phyloP scores from a whole-genome alignment of 2,797 vertebrate genomes.

The Argyrosomus regius region DNA sequence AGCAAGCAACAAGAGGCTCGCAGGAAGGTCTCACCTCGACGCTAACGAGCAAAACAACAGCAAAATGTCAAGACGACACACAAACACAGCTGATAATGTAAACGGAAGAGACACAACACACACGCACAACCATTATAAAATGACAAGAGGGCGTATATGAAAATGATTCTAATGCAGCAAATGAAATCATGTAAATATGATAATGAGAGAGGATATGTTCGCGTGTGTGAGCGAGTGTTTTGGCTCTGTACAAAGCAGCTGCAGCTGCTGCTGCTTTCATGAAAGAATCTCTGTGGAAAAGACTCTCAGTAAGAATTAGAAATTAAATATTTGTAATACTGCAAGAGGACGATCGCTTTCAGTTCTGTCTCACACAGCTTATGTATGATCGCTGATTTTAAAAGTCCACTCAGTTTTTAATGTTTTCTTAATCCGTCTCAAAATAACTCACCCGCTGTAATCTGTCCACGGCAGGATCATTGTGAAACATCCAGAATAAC shows the following conservation, averaged over 20 bases:
- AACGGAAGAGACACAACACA: background rate
- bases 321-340: conserved; percentile 40
- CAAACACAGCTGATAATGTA: background rate
- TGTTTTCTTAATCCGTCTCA: background rate
- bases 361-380: background rate
- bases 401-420: background rate
- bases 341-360: background rate
- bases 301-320: conserved; percentile 16
- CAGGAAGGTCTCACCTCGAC: conserved; percentile 11
- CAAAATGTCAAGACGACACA: background rate
- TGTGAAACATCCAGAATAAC: background rate
- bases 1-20: background rate
- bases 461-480: background rate
- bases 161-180: conserved; percentile 26
- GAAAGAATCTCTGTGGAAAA: conserved; percentile 24
- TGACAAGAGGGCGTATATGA: background rate
- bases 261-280: conserved; percentile 43
- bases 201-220: background rate
- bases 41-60: conserved; percentile 37
- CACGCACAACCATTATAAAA: background rate
- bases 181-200: conserved; percentile 21
- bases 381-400: background rate
- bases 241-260: background rate
- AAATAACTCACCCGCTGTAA: too few relatives aligned
- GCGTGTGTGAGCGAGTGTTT: background rate